Evolutionary conservation across 2,888 invertebrate genomes (phyloP), one percentile per base, ranked within the genome.

Genomic region (Cotesia congregata): DNA sequence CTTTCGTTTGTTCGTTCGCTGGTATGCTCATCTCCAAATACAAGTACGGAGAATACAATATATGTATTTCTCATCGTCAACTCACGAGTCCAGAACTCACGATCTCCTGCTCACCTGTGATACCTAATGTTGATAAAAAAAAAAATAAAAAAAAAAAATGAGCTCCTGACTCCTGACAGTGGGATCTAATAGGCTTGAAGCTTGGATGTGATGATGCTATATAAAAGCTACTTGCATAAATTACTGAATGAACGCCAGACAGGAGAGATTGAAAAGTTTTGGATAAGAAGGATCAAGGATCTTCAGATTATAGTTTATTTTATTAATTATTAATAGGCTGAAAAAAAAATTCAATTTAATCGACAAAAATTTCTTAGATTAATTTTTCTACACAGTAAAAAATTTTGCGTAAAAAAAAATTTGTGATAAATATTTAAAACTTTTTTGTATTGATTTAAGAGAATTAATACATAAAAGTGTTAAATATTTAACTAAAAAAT

Each of bases 161-260:
- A 83, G 78, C 79, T 80, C 30, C 30, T 30, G 12, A 81, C 80
- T 77, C 77, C 82, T 83, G 85, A 86, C 83, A 83, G 50, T 50
- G 50, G 83, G 84, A 84, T 85, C 83, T 83, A 86, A 85, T 85
- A 83, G 83, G 82, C 67, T 70, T 70, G 80, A 82, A 81, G 82
- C 83, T 83, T 83, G 50, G 50, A 50, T 79, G 80, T 81, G 80
- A 80, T 41, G 59, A 70, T 70, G 68, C 41, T 68, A 68, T 68
- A 68, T 68, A 68, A 70, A 65, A 65, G 65, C 65, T 65, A 65
- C 65, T 65, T 65, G 9, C 38, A 30, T 65, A 30, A 65, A 38
- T 65, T 50, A 50, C 50, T 12, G 50, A 12, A 50, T 65, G 65
- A 62, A 62, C 3, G 30, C 30, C 3, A 30, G 30, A 30, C 30